phyloP scores from a whole-genome alignment of 2,888 invertebrate genomes.

The Anarsia innoxiella region DNA sequence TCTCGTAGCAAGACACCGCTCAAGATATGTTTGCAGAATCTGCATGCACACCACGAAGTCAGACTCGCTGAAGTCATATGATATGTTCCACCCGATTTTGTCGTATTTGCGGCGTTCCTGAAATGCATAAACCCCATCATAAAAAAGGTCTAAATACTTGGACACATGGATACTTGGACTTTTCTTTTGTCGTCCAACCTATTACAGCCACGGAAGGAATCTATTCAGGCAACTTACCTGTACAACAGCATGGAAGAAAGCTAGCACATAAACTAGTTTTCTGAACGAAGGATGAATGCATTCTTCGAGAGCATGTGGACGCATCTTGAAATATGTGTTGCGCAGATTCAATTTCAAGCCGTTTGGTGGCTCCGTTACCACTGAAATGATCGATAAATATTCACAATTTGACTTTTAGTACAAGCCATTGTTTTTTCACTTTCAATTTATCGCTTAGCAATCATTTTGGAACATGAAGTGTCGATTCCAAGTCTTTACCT shows the following conservation, averaged over 20 bases:
- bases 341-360: conserved; percentile 91
- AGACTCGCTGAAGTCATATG: conserved; percentile 94
- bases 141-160: too few species aligned
- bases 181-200: too few species aligned
- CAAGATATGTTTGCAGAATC: conserved; percentile 89
- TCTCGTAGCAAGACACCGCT: conserved; percentile 77
- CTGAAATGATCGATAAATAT: too few species aligned
- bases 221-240: conserved; percentile 75
- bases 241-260: conserved; percentile 95
- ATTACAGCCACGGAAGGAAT: too few species aligned
- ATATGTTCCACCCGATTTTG: conserved; percentile 96
- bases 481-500: too few species aligned
- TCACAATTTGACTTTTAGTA: too few species aligned
- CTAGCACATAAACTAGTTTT: conserved; percentile 88
- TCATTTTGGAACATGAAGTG: too few species aligned
- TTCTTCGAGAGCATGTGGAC: conserved; percentile 80
- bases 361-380: conserved; percentile 95
- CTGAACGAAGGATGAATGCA: conserved; percentile 87
- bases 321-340: conserved; percentile 92
- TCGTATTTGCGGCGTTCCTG: conserved; percentile 94
- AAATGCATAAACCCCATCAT: too few species aligned
- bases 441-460: too few species aligned
- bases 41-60: conserved; percentile 93
- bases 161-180: too few species aligned
- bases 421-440: too few species aligned